Evolutionary conservation across 2,113 vertebrate species (phyloP).

Genomic region (Gnathonemus echidnorhynchus): DNA sequence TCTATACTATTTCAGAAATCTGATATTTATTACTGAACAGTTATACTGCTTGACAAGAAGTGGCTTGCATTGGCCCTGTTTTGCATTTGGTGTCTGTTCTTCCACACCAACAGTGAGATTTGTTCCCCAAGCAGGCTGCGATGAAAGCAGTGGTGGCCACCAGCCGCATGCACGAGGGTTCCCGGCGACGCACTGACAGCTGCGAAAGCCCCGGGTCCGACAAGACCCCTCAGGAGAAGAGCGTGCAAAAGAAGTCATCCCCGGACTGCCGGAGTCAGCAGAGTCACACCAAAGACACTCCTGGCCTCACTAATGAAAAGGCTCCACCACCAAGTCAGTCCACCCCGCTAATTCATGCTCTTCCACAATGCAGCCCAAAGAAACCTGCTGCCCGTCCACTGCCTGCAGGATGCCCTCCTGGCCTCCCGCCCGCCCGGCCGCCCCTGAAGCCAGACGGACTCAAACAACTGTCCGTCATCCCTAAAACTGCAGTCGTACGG

Average conservation of each 20-base stretch:
- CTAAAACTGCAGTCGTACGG: constrained; percentile 45
- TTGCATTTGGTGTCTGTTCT: not conserved
- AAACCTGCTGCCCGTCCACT: not conserved
- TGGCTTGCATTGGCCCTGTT: not conserved
- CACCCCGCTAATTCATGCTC: constrained; percentile 10
- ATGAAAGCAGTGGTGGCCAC: constrained; percentile 81
- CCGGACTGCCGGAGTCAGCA: constrained; percentile 14
- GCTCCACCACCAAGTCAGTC: constrained; percentile 27
- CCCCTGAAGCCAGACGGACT: constrained; percentile 53
- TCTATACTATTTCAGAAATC: not conserved
- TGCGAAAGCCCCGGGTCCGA: constrained; percentile 57
- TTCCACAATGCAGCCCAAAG: constrained; percentile 43
- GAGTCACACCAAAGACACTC: constrained; percentile 33
- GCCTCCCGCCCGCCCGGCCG: constrained; percentile 41
- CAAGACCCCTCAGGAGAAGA: constrained; percentile 53
- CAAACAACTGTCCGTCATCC: constrained; percentile 49
- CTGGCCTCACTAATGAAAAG: not conserved
- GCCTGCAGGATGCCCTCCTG: constrained; percentile 16
- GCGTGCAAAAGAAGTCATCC: constrained; percentile 50
- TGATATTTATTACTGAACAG: not conserved
- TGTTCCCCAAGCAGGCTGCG: constrained; percentile 60
- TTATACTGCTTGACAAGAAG: not conserved
- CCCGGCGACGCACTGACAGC: constrained; percentile 64
- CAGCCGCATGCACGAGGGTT: constrained; percentile 70
- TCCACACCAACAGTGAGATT: not conserved